Conservation (phyloP, 2,888 invertebrate genomes). For the Calephelis perditalis region DNA sequence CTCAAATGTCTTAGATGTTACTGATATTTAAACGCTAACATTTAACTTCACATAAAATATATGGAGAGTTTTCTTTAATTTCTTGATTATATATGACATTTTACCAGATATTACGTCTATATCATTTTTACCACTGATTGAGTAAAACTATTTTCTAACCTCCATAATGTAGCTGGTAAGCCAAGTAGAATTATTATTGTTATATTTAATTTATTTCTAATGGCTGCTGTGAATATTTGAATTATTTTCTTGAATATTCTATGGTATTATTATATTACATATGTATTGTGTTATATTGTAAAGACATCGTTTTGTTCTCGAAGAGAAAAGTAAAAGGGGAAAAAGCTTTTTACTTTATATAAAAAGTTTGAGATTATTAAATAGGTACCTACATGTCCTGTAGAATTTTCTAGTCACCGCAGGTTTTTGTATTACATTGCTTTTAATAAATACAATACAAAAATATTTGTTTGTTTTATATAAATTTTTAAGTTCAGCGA, state of each 20-base stretch:
- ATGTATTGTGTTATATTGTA: not conserved
- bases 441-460: conserved; percentile 65
- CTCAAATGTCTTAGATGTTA: too few relatives aligned
- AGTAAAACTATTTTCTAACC: too few relatives aligned
- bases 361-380: conserved; percentile 21
- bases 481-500: too few relatives aligned
- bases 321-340: conserved; percentile 1
- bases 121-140: too few relatives aligned
- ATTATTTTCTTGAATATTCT: not conserved
- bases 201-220: not conserved
- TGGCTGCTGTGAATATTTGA: not conserved
- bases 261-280: not conserved
- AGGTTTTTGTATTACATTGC: conserved; percentile 61
- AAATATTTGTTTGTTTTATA: conserved; percentile 19
- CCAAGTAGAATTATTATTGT: not conserved
- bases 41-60: too few relatives aligned
- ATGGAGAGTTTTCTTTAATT: too few relatives aligned
- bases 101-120: too few relatives aligned
- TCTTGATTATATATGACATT: too few relatives aligned
- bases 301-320: conserved; percentile 4
- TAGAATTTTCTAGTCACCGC: conserved; percentile 71
- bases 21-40: too few relatives aligned
- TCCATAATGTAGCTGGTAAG: not conserved
- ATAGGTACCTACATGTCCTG: conserved; percentile 18
- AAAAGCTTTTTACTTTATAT: conserved; percentile 21